A percentile compares a stretch with the other conserved stretches of the same genome.
Conservation (phyloP, 2,888 invertebrate genomes). For the Macaria liturata region DNA sequence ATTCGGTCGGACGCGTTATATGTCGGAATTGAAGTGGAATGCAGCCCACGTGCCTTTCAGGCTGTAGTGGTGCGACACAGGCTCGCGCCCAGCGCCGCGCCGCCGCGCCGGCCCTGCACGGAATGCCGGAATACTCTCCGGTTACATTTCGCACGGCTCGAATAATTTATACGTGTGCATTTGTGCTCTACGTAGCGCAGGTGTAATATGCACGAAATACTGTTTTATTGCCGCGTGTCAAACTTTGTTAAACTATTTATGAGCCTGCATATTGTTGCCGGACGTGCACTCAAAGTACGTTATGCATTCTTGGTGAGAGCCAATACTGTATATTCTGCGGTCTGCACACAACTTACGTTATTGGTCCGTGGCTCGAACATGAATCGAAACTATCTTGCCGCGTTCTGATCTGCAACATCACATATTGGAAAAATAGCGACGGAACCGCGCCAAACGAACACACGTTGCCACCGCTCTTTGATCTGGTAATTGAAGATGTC, state of each 20-base stretch:
- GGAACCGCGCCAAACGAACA: constrained; percentile 43
- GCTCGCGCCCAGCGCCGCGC: constrained; percentile 43
- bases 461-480: constrained; percentile 41
- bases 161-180: constrained; percentile 57
- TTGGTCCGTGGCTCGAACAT: not conserved
- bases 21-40: constrained; percentile 65
- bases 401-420: constrained; percentile 19
- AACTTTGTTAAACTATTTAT: constrained; percentile 24
- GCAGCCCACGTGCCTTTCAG: constrained; percentile 56
- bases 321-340: not conserved
- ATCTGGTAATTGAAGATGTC: constrained; percentile 51
- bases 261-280: constrained; percentile 17
- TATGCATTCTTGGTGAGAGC: constrained; percentile 1
- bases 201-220: constrained; percentile 21
- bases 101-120: constrained; percentile 57
- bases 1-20: constrained; percentile 54
- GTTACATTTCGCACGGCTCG: constrained; percentile 57
- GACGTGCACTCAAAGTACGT: constrained; percentile 7
- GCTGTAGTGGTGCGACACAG: constrained; percentile 45
- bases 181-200: constrained; percentile 23
- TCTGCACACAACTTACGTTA: not conserved
- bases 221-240: constrained; percentile 23
- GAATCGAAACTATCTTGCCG: constrained; percentile 6
- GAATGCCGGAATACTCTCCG: constrained; percentile 66
- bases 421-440: constrained; percentile 41